Evolutionary conservation across 2,113 vertebrate genomes (phyloP), one percentile per base, ranked within the genome.

Genomic region (Syrmaticus mikado): DNA sequence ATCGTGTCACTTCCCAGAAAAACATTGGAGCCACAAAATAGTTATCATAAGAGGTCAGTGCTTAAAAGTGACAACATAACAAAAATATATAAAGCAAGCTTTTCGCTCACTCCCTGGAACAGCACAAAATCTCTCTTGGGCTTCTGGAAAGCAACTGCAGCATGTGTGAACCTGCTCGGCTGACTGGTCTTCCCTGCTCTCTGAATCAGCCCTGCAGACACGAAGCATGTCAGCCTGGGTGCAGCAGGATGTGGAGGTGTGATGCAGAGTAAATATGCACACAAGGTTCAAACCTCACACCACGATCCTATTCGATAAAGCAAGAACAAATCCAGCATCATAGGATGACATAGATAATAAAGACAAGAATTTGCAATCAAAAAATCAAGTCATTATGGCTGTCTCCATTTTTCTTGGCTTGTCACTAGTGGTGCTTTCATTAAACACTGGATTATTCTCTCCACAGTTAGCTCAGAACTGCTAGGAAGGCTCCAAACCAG

Each of bases 151-250:
- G 14, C 36, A 87, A 36, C 25, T 15, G 9, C 53, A 77, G 38
- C 65, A 60, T 10, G 17, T 0, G 32, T 0, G 3, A 50, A n/a
- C 48, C 60, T 34, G 24, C 52, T 41, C 11, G 40, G 48, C 60
- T 65, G 15, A 11, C 43, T 64, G 30, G 20, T 48, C 36, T 36
- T 41, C 43, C 43, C 64, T 1, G 0, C 41, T 53, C 16, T 1
- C 30, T 48, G 34, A 87, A 7, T 43, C 48, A 30, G 7, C 52
- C 22, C 77, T 20, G 21, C 32, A 19, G 0, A 0, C 2, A 2
- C 2, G 1, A 77, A 64, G 60, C 1, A 0, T n/a, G 38, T 21
- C 55, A 65, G 20, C 53, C 74, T 25, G 27, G 52, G 52, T 30
- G 25, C 27, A 30, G 52, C 52, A 53, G 27, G 52, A 53, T 53